Conservation (phyloP, 2,888 invertebrate genomes). For the Spodoptera littoralis region DNA sequence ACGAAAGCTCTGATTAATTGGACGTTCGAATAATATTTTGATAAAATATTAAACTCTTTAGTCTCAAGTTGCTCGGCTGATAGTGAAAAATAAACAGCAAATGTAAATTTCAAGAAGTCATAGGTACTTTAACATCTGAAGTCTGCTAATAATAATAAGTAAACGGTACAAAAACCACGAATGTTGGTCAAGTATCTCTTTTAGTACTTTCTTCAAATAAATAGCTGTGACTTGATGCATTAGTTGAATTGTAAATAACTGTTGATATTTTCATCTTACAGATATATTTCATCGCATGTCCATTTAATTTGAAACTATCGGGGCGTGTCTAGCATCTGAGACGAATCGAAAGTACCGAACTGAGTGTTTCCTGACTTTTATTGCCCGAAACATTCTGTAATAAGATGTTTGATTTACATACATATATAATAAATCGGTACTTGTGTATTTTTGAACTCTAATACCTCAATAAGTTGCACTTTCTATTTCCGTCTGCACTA, state of each 20-base stretch:
- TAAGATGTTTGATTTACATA: constrained; percentile 42
- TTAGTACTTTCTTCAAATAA: constrained; percentile 62
- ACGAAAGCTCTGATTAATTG: constrained; percentile 36
- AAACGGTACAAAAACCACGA: constrained; percentile 53
- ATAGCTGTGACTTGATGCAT: constrained; percentile 51
- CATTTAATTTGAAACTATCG: constrained; percentile 17
- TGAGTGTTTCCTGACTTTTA: constrained; percentile 26
- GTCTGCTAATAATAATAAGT: constrained; percentile 45
- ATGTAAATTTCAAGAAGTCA: constrained; percentile 24
- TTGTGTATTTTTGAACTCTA: not conserved
- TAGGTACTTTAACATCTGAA: constrained; percentile 34
- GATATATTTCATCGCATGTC: constrained; percentile 27
- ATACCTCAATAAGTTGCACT: constrained; percentile 17
- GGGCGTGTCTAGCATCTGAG: constrained; percentile 20
- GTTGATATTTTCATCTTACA: constrained; percentile 32
- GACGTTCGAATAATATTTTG: constrained; percentile 14
- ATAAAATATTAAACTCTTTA: constrained; percentile 12
- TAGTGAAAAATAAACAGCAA: constrained; percentile 37
- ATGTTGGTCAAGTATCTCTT: constrained; percentile 67
- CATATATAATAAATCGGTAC: constrained; percentile 26
- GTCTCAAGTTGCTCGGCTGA: constrained; percentile 15
- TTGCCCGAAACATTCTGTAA: constrained; percentile 29
- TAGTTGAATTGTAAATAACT: constrained; percentile 47
- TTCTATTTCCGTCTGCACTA: constrained; percentile 32
- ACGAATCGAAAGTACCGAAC: constrained; percentile 43